Evolutionary conservation across 2,888 invertebrate species (phyloP), one percentile per base, ranked within the genome.

Genomic region (Blastobasis adustella): DNA sequence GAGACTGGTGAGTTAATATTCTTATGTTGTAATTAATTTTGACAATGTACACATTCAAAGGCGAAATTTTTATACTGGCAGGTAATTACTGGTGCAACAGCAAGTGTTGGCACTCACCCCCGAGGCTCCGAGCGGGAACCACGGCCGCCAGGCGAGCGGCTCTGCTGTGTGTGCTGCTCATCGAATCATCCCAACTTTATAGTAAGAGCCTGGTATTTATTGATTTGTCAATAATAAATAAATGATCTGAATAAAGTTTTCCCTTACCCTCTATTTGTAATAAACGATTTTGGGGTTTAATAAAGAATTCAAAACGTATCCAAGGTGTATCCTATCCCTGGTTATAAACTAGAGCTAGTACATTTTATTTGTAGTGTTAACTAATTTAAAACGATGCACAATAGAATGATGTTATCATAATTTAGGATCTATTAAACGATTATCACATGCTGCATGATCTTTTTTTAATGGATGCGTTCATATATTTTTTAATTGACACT

Each of bases 191-290:
- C 58, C 83, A 71, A 62, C 69, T 61, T 84, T 82, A 87, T 85
- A 87, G 87, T 88, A 88, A 88, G 87, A 82, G 58, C 64, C 76
- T 73, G 85, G 88, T 86, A 85, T 79, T 86, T 84, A 78, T 81
- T 77, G 79, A 78, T 83, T 74, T 84, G 84, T 84, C 73, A 82
- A 78, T 74, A 80, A 79, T 76, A 77, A 80, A 72, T 66, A 72
- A 79, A 79, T 65, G 71, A 63, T 64, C 64, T 58, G 58, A 73
- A 72, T 74, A 73, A 76, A 77, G 67, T 61, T 67, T 63, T 72
- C 66, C 73, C 69, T 66, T 53, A 66, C 68, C 66, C 62, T 64
- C 46, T 45, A 45, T 50, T 51, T 51, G 49, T 54, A 49, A 40
- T 47, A 46, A 47, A 40, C 39, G 10, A 47, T 52, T 57, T 62